Base-by-base conservation (phyloP, 2,888 invertebrate genomes). In the Ormyrus pomaceus region DNA sequence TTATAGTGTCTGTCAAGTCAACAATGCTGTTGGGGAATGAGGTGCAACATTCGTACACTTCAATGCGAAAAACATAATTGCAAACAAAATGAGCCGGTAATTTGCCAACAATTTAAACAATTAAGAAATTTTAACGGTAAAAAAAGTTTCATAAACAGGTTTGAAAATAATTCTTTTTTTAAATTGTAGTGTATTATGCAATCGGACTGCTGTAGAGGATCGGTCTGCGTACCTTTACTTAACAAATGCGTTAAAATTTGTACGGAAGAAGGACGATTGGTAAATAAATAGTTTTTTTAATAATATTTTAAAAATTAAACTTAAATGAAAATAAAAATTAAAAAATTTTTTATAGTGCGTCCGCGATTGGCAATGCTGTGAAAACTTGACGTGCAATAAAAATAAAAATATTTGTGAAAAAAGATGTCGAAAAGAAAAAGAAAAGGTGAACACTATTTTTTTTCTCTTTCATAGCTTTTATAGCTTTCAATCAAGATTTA, bases 21-120 rank as follows among this genome's bases (percentile, higher is more conserved):
- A 19, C 73, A 74, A 48, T 74, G 73, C 13, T 74, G 73, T 65
- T 74, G 73, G 73, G 73, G 65, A 3, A 48, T 74, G 48, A 64
- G 64, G 50, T 74, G 73, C n/a, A 65, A 65, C 8, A 34, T 2
- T 53, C 7, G 3, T 7, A 61, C n/a, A 5, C 48, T 34, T 7
- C 50, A 51, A 34, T 74, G 73, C 58, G 73, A 74, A 19, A 48
- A 65, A 56, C 50, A 74, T 19, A 11, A 64, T 45, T 72, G 56
- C 48, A 34, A 46, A 61, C 53, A 72, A 64, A 19, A 50, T 46
- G 62, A 74, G 19, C 55, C 51, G n/a, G 64, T 64, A 48, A 61
- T 55, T 69, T 13, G 50, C 34, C 34, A 34, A 4, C 34, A 2
- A 34, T 4, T 34, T 3, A 3, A 3, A 34, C 34, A 34, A 34